These are phyloP conservation scores for Knipowitschia caucasica DNA, from an alignment of 2,797 vertebrate genomes.

Conservation along the genomic window DNA sequence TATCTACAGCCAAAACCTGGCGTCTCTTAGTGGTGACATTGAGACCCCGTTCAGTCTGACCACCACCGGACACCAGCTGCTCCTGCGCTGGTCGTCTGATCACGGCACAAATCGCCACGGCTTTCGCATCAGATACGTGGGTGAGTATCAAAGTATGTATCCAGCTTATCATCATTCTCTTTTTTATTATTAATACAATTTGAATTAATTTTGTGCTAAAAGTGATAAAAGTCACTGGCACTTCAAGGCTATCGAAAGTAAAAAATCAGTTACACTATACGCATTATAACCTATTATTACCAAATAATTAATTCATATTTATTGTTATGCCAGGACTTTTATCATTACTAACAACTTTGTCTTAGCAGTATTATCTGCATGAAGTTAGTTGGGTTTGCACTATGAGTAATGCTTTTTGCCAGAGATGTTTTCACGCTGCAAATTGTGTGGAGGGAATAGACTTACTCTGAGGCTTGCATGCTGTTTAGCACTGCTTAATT, in stretches of 20 bases:
- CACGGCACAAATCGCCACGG: conserved; percentile 95
- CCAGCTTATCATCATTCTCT: conserved; percentile 60
- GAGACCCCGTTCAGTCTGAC: conserved; percentile 89
- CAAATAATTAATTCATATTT: not conserved
- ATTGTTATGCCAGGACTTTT: conserved; percentile 50
- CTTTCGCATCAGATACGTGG: conserved; percentile 96
- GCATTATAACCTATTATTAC: conserved; percentile 9
- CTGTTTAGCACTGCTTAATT: conserved; percentile 43
- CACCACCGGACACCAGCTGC: conserved; percentile 90
- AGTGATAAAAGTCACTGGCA: conserved; percentile 41
- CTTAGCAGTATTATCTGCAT: conserved; percentile 24
- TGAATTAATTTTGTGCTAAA: conserved; percentile 19
- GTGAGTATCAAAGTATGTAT: conserved; percentile 90
- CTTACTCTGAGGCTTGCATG: conserved; percentile 29
- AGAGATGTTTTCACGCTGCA: conserved; percentile 21
- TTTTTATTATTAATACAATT: conserved; percentile 37
- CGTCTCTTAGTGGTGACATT: conserved; percentile 92
- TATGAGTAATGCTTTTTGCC: conserved; percentile 19
- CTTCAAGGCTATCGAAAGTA: not conserved
- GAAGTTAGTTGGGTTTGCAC: not conserved
- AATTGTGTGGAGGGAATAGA: conserved; percentile 22
- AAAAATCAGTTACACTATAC: not conserved
- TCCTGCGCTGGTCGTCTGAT: conserved; percentile 96
- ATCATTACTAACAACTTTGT: conserved; percentile 32
- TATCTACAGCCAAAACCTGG: conserved; percentile 89